A percentile compares a stretch with the other conserved stretches of the same genome.
Evolutionary conservation across 2,113 vertebrate species (phyloP).

Genomic region (Nothoprocta pentlandii): DNA sequence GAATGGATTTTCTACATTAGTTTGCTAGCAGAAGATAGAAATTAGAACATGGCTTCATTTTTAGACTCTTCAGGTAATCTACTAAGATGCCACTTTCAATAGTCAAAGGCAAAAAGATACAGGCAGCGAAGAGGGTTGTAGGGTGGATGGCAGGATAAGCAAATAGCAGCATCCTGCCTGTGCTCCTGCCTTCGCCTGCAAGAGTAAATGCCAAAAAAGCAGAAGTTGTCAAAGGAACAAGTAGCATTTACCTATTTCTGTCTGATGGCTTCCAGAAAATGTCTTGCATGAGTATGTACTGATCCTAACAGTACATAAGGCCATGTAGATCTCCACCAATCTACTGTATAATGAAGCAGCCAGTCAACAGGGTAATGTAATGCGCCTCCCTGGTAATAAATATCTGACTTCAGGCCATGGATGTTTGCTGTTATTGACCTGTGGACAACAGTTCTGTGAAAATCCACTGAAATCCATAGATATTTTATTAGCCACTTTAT

Average conservation of each 20-base stretch:
- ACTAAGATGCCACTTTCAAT: not conserved
- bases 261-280: not conserved
- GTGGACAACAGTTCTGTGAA: not conserved
- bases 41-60: not conserved
- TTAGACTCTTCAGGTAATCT: not conserved
- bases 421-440: not conserved
- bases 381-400: not conserved
- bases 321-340: not conserved
- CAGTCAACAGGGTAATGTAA: not conserved
- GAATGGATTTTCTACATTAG: not conserved
- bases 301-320: not conserved
- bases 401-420: not conserved
- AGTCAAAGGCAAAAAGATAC: not conserved
- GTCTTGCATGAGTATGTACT: not conserved
- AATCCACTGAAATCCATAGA: slow-evolving; percentile 25
- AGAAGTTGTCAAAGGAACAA: not conserved
- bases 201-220: not conserved
- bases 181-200: not conserved
- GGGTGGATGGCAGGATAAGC: not conserved
- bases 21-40: not conserved
- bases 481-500: not conserved
- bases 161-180: not conserved
- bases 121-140: not conserved
- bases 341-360: not conserved
- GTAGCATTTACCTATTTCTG: not conserved